Evolutionary conservation across 2,113 vertebrate genomes (phyloP).

Genomic region (Microtus montanus): DNA sequence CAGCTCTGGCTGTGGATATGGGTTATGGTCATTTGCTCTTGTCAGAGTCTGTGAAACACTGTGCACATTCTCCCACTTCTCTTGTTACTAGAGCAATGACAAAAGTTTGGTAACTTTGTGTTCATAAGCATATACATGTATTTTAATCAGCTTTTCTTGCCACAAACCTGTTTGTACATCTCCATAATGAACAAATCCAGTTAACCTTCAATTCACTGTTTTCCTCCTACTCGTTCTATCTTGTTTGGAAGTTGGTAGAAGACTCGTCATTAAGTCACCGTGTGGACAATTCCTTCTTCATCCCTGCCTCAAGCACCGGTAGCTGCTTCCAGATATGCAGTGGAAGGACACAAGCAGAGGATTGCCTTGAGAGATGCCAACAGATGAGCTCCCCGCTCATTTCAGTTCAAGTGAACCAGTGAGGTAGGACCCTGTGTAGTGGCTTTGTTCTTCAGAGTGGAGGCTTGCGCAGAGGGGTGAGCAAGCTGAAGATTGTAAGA

Average conservation of each 20-base stretch:
- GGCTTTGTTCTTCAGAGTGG: constrained; percentile 13
- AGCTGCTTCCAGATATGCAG: not conserved
- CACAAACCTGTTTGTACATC: not conserved
- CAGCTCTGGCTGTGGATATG: not conserved
- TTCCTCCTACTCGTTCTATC: not conserved
- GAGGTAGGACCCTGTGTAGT: not conserved
- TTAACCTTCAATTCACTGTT: not conserved
- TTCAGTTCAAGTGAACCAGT: not conserved
- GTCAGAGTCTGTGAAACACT: not conserved
- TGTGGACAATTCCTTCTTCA: not conserved
- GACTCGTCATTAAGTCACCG: constrained; percentile 1
- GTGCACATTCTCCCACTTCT: not conserved
- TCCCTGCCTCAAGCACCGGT: not conserved
- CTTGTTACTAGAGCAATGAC: not conserved
- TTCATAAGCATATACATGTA: not conserved
- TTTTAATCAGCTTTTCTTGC: not conserved
- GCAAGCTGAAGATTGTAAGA: not conserved
- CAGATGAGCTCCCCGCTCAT: not conserved
- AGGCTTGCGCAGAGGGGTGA: not conserved
- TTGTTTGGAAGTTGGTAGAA: not conserved
- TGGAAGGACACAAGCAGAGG: not conserved
- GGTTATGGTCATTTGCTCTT: not conserved
- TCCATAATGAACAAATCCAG: not conserved
- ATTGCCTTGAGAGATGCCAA: not conserved
- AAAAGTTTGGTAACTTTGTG: not conserved